Evolutionary conservation across 2,888 invertebrate species (phyloP).

Genomic region (Lissocephala sabroskyi): DNA sequence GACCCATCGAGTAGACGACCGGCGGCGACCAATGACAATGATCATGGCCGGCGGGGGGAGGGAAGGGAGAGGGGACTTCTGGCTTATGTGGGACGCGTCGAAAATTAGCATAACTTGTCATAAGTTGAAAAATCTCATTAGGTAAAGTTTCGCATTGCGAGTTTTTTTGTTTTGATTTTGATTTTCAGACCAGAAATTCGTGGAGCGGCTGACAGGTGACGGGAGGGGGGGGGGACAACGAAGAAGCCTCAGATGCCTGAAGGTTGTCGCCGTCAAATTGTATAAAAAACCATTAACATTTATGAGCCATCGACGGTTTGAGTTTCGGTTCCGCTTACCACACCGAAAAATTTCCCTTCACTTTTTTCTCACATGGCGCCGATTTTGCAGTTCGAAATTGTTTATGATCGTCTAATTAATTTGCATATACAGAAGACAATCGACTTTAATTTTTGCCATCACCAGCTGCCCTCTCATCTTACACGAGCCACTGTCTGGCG

Average conservation of each 20-base stretch:
- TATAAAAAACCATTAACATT: constrained; percentile 44
- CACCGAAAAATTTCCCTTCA: constrained; percentile 40
- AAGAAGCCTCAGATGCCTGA: not conserved
- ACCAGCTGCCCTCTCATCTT: too few relatives aligned
- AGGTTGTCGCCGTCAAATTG: not conserved
- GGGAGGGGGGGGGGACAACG: not conserved
- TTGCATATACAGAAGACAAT: not conserved
- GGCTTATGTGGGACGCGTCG: constrained; percentile 28
- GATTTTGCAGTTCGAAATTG: too few relatives aligned
- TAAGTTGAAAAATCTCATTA: constrained; percentile 64
- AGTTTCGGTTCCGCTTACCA: constrained; percentile 30
- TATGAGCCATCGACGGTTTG: constrained; percentile 26
- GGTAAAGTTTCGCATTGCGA: constrained; percentile 26
- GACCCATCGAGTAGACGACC: too few relatives aligned
- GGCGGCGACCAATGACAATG: too few relatives aligned
- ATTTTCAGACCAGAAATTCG: constrained; percentile 20
- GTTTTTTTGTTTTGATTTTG: constrained; percentile 10
- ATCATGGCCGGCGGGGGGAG: too few relatives aligned
- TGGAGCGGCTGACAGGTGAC: too few relatives aligned
- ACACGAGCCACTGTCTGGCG: too few relatives aligned
- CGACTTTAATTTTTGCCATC: not conserved
- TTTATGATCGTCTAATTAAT: not conserved
- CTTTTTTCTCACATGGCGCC: constrained; percentile 21
- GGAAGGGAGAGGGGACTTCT: not conserved
- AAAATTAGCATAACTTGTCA: constrained; percentile 64